These are phyloP conservation scores for Argya squamiceps DNA, from an alignment of 2,797 vertebrate genomes.

Conservation along the genomic window DNA sequence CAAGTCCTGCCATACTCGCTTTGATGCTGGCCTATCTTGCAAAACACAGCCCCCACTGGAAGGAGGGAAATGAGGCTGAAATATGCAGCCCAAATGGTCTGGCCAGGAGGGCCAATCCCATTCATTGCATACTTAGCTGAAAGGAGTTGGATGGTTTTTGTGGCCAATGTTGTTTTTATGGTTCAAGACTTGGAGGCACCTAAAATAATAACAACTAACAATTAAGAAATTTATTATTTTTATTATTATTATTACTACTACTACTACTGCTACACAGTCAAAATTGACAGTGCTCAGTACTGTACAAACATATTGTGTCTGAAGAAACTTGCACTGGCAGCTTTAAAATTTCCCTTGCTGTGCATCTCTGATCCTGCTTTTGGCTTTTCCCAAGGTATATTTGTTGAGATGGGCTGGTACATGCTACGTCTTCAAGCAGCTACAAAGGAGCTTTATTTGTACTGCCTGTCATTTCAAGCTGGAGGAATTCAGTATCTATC, in stretches of 20 bases:
- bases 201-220: neutral
- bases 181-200: neutral
- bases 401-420: neutral
- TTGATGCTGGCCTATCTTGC: neutral
- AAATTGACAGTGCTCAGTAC: neutral
- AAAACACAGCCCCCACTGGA: neutral
- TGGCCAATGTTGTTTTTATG: neutral
- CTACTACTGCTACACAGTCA: neutral
- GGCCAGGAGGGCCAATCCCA: neutral
- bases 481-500: conserved; percentile 44
- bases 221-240: neutral
- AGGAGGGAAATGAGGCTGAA: neutral
- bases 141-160: neutral
- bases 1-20: neutral
- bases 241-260: neutral
- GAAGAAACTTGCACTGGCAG: neutral
- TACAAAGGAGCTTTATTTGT: conserved; percentile 51
- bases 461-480: conserved; percentile 51
- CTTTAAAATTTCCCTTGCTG: neutral
- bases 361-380: conserved; percentile 32
- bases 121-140: neutral
- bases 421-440: neutral
- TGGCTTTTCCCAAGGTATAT: neutral
- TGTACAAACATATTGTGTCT: neutral
- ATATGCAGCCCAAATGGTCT: neutral